These are phyloP conservation scores for Marasmarcha lunaedactyla DNA, from an alignment of 2,888 invertebrate genomes.

Conservation along the genomic window DNA sequence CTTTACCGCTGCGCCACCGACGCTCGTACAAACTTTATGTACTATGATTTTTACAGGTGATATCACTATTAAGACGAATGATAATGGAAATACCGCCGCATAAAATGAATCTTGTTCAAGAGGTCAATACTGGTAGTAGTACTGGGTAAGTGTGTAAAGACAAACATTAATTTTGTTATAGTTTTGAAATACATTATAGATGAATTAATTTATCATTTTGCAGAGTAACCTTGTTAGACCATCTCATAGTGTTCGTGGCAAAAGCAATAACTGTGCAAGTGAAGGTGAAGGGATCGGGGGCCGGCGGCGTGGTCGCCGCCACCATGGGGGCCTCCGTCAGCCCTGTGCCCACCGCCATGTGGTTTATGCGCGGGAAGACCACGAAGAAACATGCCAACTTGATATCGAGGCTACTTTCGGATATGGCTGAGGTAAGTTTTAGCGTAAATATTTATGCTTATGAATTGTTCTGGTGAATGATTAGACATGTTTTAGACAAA, in stretches of 20 bases:
- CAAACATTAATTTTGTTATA: too few species aligned
- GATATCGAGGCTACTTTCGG: slow-evolving; percentile 87
- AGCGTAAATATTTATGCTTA: too few species aligned
- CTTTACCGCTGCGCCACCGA: too few species aligned
- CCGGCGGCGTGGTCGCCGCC: slow-evolving; percentile 50
- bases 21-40: too few species aligned
- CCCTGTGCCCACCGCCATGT: slow-evolving; percentile 48
- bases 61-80: slow-evolving; percentile 86
- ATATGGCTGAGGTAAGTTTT: slow-evolving; percentile 85
- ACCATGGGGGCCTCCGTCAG: slow-evolving; percentile 65
- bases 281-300: slow-evolving; percentile 69
- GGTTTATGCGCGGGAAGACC: slow-evolving; percentile 91
- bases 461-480: too few species aligned
- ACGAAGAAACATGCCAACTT: slow-evolving; percentile 88
- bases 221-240: slow-evolving; percentile 86
- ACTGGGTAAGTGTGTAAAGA: too few species aligned
- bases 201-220: too few species aligned
- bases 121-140: slow-evolving; percentile 35
- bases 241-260: slow-evolving; percentile 90
- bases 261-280: slow-evolving; percentile 93
- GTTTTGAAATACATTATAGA: too few species aligned
- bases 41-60: slow-evolving; percentile 71
- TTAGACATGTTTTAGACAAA: slow-evolving; percentile 23
- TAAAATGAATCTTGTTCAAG: slow-evolving; percentile 74
- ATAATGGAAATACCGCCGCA: slow-evolving; percentile 91